Conservation (phyloP, 1,140 invertebrate species). For the Dreissena polymorpha region DNA sequence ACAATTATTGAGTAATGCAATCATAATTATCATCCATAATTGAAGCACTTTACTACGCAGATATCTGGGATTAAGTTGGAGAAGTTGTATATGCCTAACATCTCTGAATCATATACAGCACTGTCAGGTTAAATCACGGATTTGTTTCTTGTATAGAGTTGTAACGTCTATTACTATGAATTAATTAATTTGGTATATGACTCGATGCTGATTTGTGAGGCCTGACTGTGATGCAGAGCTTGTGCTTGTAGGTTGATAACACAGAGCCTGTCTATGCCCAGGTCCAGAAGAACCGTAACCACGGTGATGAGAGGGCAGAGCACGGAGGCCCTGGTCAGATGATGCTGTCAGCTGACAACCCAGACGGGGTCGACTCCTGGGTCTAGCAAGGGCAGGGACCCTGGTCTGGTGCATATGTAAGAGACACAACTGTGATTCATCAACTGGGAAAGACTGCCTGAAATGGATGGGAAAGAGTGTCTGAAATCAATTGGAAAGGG, state of each 20-base stretch:
- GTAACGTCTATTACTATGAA: no score
- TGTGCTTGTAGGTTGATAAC: conserved; percentile 30
- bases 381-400: conserved; percentile 29
- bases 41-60: no score
- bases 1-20: not conserved
- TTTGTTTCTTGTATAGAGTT: no score
- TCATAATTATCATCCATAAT: not conserved
- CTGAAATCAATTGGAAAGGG: not conserved
- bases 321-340: conserved; percentile 15
- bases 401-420: not conserved
- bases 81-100: no score
- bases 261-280: conserved; percentile 47
- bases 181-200: no score
- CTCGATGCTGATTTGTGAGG: no score
- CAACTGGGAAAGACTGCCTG: not conserved
- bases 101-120: no score
- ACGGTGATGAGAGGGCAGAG: not conserved
- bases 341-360: conserved; percentile 17
- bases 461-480: not conserved
- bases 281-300: conserved; percentile 38
- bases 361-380: conserved; percentile 50
- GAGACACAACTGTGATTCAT: not conserved
- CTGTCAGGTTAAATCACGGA: no score
- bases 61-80: no score
- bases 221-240: not conserved